phyloP scores from a whole-genome alignment of 2,888 invertebrate genomes.

The Amphipyra tragopoginis region DNA sequence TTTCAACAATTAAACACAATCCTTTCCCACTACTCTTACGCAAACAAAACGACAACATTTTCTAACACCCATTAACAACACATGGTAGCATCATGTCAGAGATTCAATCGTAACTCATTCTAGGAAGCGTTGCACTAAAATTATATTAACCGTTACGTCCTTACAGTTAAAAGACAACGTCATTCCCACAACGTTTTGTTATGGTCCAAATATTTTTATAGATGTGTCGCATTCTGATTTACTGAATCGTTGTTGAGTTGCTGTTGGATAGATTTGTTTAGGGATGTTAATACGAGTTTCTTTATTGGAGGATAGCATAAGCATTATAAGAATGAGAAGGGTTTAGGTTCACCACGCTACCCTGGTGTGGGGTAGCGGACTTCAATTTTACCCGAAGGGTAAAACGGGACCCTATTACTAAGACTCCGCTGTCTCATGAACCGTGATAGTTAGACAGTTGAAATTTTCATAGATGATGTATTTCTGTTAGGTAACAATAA shows the following conservation, averaged over 20 bases:
- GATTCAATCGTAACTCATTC: conserved; percentile 57
- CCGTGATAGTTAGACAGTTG: no score
- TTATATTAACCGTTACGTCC: conserved; percentile 48
- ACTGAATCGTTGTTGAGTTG: not conserved
- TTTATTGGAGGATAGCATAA: no score
- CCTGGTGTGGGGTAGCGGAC: no score
- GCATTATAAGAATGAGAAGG: no score
- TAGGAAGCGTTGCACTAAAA: conserved; percentile 55
- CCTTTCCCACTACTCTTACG: conserved; percentile 37
- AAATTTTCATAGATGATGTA: no score
- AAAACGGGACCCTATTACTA: no score
- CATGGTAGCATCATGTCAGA: conserved; percentile 55
- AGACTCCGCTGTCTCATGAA: no score
- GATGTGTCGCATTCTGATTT: conserved; percentile 35
- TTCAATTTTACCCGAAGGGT: no score
- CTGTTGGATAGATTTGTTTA: not conserved
- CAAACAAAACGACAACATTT: conserved; percentile 38
- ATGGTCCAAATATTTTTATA: conserved; percentile 50
- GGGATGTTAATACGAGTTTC: no score
- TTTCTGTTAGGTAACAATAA: no score
- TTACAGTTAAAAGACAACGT: conserved; percentile 32
- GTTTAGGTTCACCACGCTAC: no score
- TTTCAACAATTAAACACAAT: conserved; percentile 4
- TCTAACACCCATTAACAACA: conserved; percentile 49
- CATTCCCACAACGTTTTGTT: conserved; percentile 49